These are phyloP conservation scores for Lycaena phlaeas DNA, from an alignment of 2,888 invertebrate genomes.

Conservation along the genomic window DNA sequence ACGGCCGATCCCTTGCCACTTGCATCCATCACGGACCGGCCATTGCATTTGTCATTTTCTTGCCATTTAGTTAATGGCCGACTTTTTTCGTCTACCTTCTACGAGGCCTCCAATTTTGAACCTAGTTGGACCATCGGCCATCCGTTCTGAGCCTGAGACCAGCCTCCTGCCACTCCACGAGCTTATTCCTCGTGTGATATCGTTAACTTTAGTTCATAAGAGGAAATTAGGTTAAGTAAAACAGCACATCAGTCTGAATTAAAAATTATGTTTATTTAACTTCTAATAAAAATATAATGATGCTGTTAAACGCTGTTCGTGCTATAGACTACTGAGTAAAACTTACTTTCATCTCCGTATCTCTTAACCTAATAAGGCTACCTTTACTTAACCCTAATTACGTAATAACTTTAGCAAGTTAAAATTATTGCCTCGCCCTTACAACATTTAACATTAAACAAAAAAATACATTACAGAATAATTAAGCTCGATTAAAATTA, in stretches of 20 bases:
- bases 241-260: slow-evolving; percentile 23
- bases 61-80: too few relatives aligned
- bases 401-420: slow-evolving; percentile 36
- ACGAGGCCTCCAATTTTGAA: too few relatives aligned
- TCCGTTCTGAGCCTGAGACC: too few relatives aligned
- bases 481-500: slow-evolving; percentile 7
- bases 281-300: slow-evolving; percentile 57
- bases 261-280: slow-evolving; percentile 54
- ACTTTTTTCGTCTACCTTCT: too few relatives aligned
- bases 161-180: too few relatives aligned
- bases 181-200: too few relatives aligned
- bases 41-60: too few relatives aligned
- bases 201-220: too few relatives aligned
- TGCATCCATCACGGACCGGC: too few relatives aligned
- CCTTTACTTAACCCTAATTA: slow-evolving; percentile 58
- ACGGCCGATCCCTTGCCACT: too few relatives aligned
- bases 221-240: slow-evolving; percentile 15
- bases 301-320: slow-evolving; percentile 63
- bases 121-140: too few relatives aligned
- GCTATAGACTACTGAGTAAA: slow-evolving; percentile 56
- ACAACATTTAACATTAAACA: not conserved
- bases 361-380: slow-evolving; percentile 69
- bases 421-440: slow-evolving; percentile 13
- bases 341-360: slow-evolving; percentile 48
- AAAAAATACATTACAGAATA: slow-evolving; percentile 2